Evolutionary conservation across 2,113 vertebrate genomes (phyloP), one percentile per base, ranked within the genome.

Genomic region (Vanacampus margaritifer): DNA sequence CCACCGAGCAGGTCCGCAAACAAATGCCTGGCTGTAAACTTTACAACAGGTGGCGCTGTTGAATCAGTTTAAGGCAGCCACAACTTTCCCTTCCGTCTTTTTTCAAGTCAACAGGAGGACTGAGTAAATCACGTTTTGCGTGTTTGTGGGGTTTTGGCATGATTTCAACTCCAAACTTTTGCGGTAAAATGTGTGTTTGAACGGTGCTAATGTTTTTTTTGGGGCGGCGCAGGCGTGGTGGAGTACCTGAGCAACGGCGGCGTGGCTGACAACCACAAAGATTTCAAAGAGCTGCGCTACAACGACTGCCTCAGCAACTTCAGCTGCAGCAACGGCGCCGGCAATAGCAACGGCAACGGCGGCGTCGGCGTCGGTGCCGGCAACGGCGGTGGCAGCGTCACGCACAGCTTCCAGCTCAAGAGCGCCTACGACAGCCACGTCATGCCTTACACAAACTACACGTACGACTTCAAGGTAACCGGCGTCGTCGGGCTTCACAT

Each of bases 401-500:
- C 96, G 0, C 97, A 99, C 79, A 94, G 92, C 91, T 99, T 99
- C 91, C 95, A 96, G 80, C 93, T 99, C 73, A 96, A 95, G 93
- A 99, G 97, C 91, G 95, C 97, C 81, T 99, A 99, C 26, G 95
- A 99, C 87, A 95, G 92, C 92, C 95, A 92, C 88, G 80, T 96
- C 89, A 99, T 99, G 95, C 97, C 97, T 95, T 99, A 96, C 88
- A 99, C 97, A 88, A 99, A 99, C 94, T 99, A 98, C 91, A 99
- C 97, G 9, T 97, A 97, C 75, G 97, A 98, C 94, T 98, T 98
- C 88, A 67, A 67, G 65, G 65, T 67, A 32, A 13, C 4, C n/a
- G n/a, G n/a, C n/a, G n/a, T n/a, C n/a, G n/a, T n/a, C n/a, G n/a
- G n/a, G n/a, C n/a, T n/a, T n/a, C n/a, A n/a, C n/a, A n/a, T n/a